phyloP scores from a whole-genome alignment of 2,888 invertebrate species.

The Agriotes lineatus region DNA sequence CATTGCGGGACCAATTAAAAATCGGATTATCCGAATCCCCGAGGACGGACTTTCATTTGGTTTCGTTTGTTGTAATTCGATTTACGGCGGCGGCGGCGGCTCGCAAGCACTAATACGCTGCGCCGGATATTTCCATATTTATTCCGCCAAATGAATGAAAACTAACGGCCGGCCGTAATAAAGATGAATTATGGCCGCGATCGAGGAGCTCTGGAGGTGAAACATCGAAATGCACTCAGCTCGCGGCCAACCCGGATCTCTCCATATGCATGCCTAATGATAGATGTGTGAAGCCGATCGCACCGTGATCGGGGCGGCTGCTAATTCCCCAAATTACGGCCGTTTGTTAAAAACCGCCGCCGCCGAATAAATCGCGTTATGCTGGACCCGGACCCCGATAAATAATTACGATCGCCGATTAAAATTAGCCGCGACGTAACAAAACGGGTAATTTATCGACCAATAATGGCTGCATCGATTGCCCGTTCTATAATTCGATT shows the following conservation, averaged over 20 bases:
- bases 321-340: conserved; percentile 17
- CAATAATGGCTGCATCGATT: conserved; percentile 20
- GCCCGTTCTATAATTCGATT: conserved; percentile 18
- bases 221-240: conserved; percentile 64
- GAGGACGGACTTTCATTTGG: conserved; percentile 38
- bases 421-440: conserved; percentile 17
- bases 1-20: conserved; percentile 42
- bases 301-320: too few species aligned
- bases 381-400: neutral
- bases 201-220: conserved; percentile 61
- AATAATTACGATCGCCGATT: conserved; percentile 12
- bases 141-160: conserved; percentile 56
- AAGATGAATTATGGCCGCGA: conserved; percentile 62
- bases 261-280: conserved; percentile 51
- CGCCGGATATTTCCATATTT: conserved; percentile 56
- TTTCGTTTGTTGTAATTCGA: conserved; percentile 41
- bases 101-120: conserved; percentile 30
- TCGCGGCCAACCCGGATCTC: conserved; percentile 50
- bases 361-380: neutral
- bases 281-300: conserved; percentile 51
- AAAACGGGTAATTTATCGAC: conserved; percentile 26
- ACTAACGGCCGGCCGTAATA: conserved; percentile 60
- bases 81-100: conserved; percentile 28
- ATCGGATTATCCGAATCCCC: conserved; percentile 40
- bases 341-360: neutral